Conservation (phyloP, 2,113 vertebrate genomes). For the Colossoma macropomum region DNA sequence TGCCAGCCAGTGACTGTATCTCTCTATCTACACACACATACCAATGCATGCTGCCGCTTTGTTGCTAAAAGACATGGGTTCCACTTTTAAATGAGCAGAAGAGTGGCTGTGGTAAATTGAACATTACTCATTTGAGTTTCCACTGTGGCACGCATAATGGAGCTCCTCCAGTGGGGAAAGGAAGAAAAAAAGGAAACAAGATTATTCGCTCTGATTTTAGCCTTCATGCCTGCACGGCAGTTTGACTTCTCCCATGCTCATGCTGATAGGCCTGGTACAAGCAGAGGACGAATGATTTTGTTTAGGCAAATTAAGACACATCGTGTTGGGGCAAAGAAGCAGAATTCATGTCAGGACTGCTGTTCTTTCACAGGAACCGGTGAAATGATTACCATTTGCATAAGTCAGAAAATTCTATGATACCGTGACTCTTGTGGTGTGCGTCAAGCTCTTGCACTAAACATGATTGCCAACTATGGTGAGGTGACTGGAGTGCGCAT, state of each 20-base stretch:
- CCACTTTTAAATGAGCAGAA: slow-evolving; percentile 25
- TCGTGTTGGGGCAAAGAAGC: not conserved
- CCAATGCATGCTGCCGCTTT: not conserved
- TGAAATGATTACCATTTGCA: not conserved
- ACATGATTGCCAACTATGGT: not conserved
- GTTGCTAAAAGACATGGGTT: slow-evolving; percentile 1
- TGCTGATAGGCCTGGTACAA: not conserved
- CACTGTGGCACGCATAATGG: slow-evolving; percentile 11
- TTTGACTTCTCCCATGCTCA: slow-evolving; percentile 2
- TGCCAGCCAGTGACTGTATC: slow-evolving; percentile 22
- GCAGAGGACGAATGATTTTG: not conserved
- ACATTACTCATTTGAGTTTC: slow-evolving; percentile 28
- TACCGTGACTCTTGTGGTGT: not conserved
- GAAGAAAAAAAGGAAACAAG: slow-evolving; percentile 22
- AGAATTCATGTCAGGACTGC: not conserved
- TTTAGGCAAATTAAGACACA: not conserved
- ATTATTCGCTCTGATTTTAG: slow-evolving; percentile 20
- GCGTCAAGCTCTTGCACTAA: not conserved
- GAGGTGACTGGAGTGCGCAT: too few relatives aligned
- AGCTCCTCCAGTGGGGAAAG: not conserved
- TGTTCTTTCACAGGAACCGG: not conserved
- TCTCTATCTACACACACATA: slow-evolving; percentile 9
- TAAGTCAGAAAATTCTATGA: not conserved
- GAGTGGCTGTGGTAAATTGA: slow-evolving; percentile 26
- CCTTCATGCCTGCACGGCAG: not conserved